phyloP scores from a whole-genome alignment of 2,113 vertebrate genomes.

The Aleadryas rufinucha region DNA sequence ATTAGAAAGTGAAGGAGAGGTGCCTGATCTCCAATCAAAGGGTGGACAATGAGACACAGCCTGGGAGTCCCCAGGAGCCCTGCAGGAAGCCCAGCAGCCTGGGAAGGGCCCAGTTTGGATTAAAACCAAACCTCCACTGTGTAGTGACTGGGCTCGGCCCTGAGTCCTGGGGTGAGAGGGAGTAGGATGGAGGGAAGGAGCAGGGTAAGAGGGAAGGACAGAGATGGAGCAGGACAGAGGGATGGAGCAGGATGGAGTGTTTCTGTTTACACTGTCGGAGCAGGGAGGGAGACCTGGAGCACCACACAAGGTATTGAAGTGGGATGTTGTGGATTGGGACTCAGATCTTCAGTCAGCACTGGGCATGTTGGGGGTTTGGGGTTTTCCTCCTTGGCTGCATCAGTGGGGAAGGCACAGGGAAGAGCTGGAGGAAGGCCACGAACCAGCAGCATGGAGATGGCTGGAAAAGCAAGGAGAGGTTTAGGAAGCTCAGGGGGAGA shows the following conservation, averaged over 20 bases:
- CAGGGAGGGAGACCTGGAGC: background rate
- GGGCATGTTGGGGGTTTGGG: accelerated
- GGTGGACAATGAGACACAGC: background rate
- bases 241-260: background rate
- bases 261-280: accelerated
- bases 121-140: background rate
- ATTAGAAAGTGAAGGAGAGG: slow-evolving; percentile 63
- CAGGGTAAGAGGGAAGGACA: background rate
- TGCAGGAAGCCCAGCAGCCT: background rate
- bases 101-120: background rate
- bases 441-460: background rate
- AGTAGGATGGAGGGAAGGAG: background rate
- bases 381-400: background rate
- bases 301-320: background rate
- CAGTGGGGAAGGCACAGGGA: background rate
- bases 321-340: accelerated
- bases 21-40: background rate
- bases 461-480: background rate
- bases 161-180: background rate
- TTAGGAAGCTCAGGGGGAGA: background rate
- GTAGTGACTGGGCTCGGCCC: accelerated
- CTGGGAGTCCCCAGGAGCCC: background rate
- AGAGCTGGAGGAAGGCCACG: background rate
- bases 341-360: accelerated
- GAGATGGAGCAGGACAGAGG: background rate